Evolutionary conservation across 2,888 invertebrate species (phyloP).

Genomic region (Autographa pulchrina): DNA sequence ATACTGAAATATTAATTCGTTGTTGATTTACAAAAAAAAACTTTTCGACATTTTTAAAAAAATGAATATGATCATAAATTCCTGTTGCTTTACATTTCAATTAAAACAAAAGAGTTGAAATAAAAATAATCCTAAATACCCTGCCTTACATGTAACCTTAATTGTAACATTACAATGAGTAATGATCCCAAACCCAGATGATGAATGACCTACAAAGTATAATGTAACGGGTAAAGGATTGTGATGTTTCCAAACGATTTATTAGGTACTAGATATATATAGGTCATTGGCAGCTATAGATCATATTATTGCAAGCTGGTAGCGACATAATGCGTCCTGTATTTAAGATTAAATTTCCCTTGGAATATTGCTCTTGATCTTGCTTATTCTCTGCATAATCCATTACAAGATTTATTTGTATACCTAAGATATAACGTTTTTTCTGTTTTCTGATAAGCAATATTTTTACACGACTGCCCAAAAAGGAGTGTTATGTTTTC

Average conservation of each 20-base stretch:
- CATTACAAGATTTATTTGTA: not conserved
- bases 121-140: not conserved
- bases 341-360: not conserved
- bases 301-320: conserved; percentile 8
- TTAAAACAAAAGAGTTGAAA: not conserved
- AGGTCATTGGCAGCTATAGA: conserved; percentile 17
- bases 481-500: too few species aligned
- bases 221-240: not conserved
- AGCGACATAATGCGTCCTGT: conserved; percentile 6
- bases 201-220: conserved; percentile 1
- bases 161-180: not conserved
- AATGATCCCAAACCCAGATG: not conserved
- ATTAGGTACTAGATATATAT: conserved; percentile 23
- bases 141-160: not conserved
- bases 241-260: conserved; percentile 21
- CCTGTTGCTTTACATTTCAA: not conserved
- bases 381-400: not conserved
- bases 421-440: not conserved
- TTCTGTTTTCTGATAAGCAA: too few species aligned
- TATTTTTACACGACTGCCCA: too few species aligned
- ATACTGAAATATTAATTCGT: too few species aligned
- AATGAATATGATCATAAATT: too few species aligned
- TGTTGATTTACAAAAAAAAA: too few species aligned
- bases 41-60: too few species aligned
- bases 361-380: not conserved